Conservation (phyloP, 2,888 invertebrate species). For the Cephonodes hylas region DNA sequence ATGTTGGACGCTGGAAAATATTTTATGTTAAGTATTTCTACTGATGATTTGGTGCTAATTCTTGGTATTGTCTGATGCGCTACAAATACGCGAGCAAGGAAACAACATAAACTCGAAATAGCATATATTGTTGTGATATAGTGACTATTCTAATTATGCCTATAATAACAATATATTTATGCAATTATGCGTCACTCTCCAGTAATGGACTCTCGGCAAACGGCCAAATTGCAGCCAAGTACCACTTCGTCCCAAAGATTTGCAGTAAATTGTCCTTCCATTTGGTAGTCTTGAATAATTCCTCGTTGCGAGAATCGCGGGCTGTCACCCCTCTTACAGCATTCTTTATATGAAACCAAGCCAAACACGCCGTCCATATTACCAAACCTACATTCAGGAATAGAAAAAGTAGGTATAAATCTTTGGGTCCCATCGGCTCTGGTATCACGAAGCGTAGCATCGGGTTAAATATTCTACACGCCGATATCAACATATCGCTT, state of each 20-base stretch:
- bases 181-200: not conserved
- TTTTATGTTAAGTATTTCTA: too few relatives aligned
- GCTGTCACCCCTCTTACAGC: slow-evolving; percentile 78
- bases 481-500: slow-evolving; percentile 33
- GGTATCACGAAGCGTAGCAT: slow-evolving; percentile 34
- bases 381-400: slow-evolving; percentile 42
- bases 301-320: slow-evolving; percentile 59
- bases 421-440: slow-evolving; percentile 38
- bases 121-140: too few relatives aligned
- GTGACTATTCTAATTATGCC: not conserved
- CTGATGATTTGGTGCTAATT: too few relatives aligned
- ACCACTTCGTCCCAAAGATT: slow-evolving; percentile 84
- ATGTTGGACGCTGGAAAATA: too few relatives aligned
- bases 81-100: too few relatives aligned
- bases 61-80: too few relatives aligned
- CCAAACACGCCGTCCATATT: slow-evolving; percentile 41
- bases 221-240: slow-evolving; percentile 51
- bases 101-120: too few relatives aligned
- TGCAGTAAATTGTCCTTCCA: slow-evolving; percentile 84
- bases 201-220: slow-evolving; percentile 44
- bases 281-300: slow-evolving; percentile 81
- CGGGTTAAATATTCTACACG: slow-evolving; percentile 46
- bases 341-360: slow-evolving; percentile 63
- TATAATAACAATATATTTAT: not conserved
- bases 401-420: slow-evolving; percentile 46